phyloP scores from a whole-genome alignment of 2,797 vertebrate species.

The Schizopygopsis pylzovi region DNA sequence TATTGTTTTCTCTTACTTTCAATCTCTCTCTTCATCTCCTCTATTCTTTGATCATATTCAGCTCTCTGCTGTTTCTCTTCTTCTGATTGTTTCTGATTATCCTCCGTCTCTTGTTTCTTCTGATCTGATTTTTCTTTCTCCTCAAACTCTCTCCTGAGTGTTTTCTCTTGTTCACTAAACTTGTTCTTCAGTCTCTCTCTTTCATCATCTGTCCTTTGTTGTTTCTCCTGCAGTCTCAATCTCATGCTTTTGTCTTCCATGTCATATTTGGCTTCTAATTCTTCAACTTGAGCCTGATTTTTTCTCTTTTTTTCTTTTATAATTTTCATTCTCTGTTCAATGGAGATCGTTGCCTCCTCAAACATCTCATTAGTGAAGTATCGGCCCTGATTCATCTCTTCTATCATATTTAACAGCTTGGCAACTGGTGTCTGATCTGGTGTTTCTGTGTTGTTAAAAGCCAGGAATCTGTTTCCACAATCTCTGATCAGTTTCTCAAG shows the following conservation, averaged over 20 bases:
- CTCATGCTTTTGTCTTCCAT: fast-evolving
- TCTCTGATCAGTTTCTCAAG: too few species aligned
- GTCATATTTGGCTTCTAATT: neutral
- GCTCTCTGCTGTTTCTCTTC: neutral
- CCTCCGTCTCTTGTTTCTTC: neutral
- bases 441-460: neutral
- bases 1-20: neutral
- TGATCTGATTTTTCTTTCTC: neutral
- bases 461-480: neutral
- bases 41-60: neutral
- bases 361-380: conserved; percentile 24
- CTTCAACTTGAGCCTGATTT: neutral
- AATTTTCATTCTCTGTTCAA: neutral
- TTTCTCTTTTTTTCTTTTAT: fast-evolving
- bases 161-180: neutral
- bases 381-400: neutral
- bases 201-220: neutral
- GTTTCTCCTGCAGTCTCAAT: neutral
- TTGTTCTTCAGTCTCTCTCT: neutral
- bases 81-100: neutral
- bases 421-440: too few species aligned
- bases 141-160: neutral
- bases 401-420: neutral
- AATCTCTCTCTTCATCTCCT: neutral
- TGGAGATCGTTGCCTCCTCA: neutral